Percentiles rank a stretch among this genome's conserved stretches.
Evolutionary conservation across 2,797 vertebrate genomes (phyloP).

Genomic region (Graptemys geographica): DNA sequence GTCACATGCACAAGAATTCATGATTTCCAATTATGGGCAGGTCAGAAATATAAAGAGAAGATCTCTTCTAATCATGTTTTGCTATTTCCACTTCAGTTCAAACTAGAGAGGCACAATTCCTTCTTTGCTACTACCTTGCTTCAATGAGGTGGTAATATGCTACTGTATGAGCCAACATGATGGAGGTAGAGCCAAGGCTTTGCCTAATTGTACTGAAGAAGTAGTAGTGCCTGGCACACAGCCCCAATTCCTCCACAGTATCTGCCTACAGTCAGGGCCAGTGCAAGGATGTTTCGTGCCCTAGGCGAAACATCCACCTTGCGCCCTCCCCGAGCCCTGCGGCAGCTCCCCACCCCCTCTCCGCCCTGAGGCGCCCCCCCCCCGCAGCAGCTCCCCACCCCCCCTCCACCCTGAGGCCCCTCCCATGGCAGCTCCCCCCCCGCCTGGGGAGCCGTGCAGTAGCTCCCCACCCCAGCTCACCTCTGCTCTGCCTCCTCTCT

Average conservation of each 20-base stretch:
- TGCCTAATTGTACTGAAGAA: neutral
- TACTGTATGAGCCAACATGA: rapidly evolving
- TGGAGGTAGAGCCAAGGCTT: neutral
- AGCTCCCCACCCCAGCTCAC: too few relatives aligned
- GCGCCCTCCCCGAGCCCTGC: too few relatives aligned
- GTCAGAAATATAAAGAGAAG: neutral
- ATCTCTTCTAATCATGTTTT: neutral
- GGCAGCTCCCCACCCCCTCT: too few relatives aligned
- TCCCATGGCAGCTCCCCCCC: too few relatives aligned
- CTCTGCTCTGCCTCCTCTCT: too few relatives aligned
- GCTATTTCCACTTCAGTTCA: neutral
- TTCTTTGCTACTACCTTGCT: rapidly evolving
- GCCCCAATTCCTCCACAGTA: neutral
- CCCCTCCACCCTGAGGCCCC: too few relatives aligned
- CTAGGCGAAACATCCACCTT: too few relatives aligned
- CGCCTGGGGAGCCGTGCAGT: too few relatives aligned
- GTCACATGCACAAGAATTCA: rapidly evolving
- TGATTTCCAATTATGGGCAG: rapidly evolving
- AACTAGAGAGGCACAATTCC: neutral
- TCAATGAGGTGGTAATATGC: rapidly evolving
- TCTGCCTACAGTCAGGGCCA: neutral
- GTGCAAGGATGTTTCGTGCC: too few relatives aligned
- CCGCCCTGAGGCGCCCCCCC: too few relatives aligned
- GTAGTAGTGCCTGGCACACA: neutral
- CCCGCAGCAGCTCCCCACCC: too few relatives aligned